Evolutionary conservation across 2,797 vertebrate genomes (phyloP).

Genomic region (Mormyrops boulengeri): DNA sequence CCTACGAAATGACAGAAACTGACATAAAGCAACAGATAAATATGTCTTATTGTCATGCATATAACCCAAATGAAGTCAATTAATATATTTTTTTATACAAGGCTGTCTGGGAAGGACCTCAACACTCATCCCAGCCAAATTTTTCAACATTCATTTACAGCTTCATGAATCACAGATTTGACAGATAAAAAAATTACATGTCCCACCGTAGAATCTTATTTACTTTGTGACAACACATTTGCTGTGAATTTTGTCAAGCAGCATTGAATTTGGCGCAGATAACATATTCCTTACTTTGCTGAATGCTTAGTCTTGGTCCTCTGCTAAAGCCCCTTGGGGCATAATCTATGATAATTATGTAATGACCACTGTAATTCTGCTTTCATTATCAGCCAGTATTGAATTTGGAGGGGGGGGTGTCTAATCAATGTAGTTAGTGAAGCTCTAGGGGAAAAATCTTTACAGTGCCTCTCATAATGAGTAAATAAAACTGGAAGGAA

Average conservation of each 20-base stretch:
- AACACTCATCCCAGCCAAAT: not conserved
- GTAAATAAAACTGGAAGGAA: not conserved
- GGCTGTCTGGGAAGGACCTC: not conserved
- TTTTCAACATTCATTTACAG: not conserved
- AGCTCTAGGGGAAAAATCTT: slow-evolving; percentile 16
- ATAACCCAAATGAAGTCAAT: not conserved
- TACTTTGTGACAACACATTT: not conserved
- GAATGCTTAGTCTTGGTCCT: not conserved
- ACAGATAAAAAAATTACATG: not conserved
- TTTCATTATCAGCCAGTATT: slow-evolving; percentile 18
- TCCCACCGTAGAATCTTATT: not conserved
- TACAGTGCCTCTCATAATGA: slow-evolving; percentile 10
- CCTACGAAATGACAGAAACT: not conserved
- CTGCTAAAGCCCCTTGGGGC: slow-evolving; percentile 6
- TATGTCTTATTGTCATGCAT: not conserved
- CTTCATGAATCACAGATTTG: not conserved
- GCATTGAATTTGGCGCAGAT: not conserved
- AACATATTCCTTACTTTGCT: slow-evolving; percentile 4
- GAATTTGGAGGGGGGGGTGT: not conserved
- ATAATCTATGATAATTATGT: slow-evolving; percentile 14
- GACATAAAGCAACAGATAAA: not conserved
- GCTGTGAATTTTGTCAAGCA: not conserved
- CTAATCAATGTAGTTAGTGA: slow-evolving; percentile 12
- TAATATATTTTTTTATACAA: not conserved
- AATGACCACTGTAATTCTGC: slow-evolving; percentile 15